A percentile compares a stretch with the other conserved stretches of the same genome.
Evolutionary conservation across 2,888 invertebrate genomes (phyloP).

Genomic region (Chrysolina americana): DNA sequence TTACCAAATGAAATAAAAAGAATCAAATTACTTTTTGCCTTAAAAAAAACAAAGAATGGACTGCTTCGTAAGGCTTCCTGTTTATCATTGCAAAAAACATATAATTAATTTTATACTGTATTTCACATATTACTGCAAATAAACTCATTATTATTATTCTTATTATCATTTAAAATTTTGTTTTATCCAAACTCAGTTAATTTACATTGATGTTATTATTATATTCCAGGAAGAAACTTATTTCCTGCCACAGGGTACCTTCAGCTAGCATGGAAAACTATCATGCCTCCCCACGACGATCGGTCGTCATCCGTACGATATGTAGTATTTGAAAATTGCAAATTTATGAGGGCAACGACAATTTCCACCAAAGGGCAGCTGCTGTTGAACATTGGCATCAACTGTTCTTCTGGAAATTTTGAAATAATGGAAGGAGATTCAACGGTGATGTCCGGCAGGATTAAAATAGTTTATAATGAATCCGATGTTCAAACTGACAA

Average conservation of each 20-base stretch:
- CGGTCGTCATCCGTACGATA: slow-evolving; percentile 68
- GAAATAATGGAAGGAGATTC: slow-evolving; percentile 58
- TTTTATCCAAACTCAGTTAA: too few species aligned
- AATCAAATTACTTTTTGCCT: too few species aligned
- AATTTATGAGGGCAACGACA: slow-evolving; percentile 72
- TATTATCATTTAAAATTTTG: too few species aligned
- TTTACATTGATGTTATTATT: too few species aligned
- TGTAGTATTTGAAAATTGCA: slow-evolving; percentile 74
- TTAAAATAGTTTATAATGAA: slow-evolving; percentile 27
- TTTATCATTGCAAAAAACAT: too few species aligned
- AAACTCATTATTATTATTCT: too few species aligned
- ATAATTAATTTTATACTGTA: too few species aligned
- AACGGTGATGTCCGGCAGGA: slow-evolving; percentile 51
- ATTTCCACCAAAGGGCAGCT: slow-evolving; percentile 65
- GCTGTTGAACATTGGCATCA: slow-evolving; percentile 37
- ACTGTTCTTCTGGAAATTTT: slow-evolving; percentile 56
- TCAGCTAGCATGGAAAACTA: slow-evolving; percentile 70
- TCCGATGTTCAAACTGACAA: slow-evolving; percentile 12
- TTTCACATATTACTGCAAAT: too few species aligned
- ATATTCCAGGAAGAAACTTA: slow-evolving; percentile 55
- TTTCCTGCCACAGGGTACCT: slow-evolving; percentile 76
- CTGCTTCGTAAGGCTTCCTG: too few species aligned
- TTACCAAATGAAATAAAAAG: too few species aligned
- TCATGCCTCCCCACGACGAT: slow-evolving; percentile 69
- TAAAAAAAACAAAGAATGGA: too few species aligned